Conservation (phyloP, 2,797 vertebrate genomes). For the Clarias platycephalus region DNA sequence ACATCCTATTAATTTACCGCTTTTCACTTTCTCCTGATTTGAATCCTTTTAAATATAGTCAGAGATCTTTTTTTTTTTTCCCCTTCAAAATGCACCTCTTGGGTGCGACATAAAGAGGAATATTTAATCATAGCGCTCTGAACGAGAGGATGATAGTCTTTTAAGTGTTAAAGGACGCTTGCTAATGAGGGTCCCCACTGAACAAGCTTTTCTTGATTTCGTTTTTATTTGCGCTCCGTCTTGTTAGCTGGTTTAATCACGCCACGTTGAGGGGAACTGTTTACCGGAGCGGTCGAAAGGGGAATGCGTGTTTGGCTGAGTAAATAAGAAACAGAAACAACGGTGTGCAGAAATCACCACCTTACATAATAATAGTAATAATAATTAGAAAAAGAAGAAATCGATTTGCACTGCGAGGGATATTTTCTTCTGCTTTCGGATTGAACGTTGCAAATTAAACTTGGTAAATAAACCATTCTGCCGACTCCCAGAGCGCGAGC, state of each 20-base stretch:
- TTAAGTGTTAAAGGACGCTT: constrained; percentile 63
- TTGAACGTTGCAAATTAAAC: background rate
- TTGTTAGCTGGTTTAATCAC: constrained; percentile 68
- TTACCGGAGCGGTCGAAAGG: background rate
- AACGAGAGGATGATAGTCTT: constrained; percentile 66
- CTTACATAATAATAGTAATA: background rate
- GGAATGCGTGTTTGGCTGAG: background rate
- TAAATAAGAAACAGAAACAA: background rate
- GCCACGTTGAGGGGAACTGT: constrained; percentile 32
- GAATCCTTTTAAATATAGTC: constrained; percentile 66
- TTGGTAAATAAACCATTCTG: constrained; percentile 2
- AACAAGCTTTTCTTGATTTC: constrained; percentile 72
- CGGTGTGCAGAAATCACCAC: background rate
- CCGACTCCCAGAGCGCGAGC: constrained; percentile 31
- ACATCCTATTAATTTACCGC: constrained; percentile 65
- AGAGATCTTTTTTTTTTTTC: constrained; percentile 38
- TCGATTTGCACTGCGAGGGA: background rate
- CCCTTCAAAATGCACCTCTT: constrained; percentile 68
- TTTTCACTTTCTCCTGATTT: constrained; percentile 61
- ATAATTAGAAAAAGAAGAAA: background rate
- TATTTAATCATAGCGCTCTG: constrained; percentile 66
- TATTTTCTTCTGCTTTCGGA: background rate
- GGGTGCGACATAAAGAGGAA: constrained; percentile 71
- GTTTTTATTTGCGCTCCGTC: constrained; percentile 52
- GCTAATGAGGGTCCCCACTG: constrained; percentile 66